Conservation (phyloP, 53 echinoderm and acorn worm genomes). For the Holothuria scabra region DNA sequence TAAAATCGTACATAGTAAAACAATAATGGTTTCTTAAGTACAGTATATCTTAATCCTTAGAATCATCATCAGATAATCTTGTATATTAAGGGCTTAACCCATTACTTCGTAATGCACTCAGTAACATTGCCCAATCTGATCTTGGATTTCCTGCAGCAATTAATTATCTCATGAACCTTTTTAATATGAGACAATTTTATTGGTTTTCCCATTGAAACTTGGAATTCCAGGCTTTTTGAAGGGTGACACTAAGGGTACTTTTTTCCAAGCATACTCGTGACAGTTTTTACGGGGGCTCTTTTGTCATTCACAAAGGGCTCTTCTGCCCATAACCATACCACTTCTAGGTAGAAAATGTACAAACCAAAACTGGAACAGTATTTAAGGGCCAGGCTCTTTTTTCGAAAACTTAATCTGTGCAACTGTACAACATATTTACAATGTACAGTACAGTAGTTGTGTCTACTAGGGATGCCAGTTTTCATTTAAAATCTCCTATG, state of each 20-base stretch:
- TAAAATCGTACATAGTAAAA: constrained; percentile 58
- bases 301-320: no score
- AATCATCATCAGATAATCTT: constrained; percentile 54
- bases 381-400: no score
- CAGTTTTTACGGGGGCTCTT: no score
- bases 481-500: no score
- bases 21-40: constrained; percentile 42
- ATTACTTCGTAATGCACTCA: constrained; percentile 55
- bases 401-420: no score
- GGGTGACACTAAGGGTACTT: background rate
- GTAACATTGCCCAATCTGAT: constrained; percentile 55
- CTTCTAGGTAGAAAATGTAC: no score
- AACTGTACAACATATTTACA: no score
- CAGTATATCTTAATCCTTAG: constrained; percentile 39
- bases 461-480: no score
- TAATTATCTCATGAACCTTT: constrained; percentile 66
- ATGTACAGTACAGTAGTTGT: no score
- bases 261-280: no score
- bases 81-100: constrained; percentile 68
- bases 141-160: constrained; percentile 45
- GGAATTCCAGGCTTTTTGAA: constrained; percentile 59
- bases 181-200: constrained; percentile 72
- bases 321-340: no score
- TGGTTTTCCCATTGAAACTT: constrained; percentile 63
- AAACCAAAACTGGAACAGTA: no score